Base-by-base conservation (phyloP, 2,888 invertebrate species). In the Mesodorylaimus sp. region DNA sequence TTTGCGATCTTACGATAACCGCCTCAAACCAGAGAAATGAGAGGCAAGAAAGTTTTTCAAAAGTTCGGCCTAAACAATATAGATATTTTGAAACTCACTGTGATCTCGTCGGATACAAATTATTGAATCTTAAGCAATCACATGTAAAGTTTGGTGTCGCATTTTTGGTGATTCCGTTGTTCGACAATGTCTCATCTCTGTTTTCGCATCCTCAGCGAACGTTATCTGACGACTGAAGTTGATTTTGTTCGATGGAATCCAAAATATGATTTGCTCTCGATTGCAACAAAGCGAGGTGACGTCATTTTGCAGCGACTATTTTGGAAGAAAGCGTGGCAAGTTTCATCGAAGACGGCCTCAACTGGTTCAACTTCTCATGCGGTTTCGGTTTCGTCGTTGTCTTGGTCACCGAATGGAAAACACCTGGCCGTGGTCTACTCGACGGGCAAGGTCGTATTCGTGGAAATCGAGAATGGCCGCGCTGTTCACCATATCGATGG, bases 221-320 rank as follows among this genome's bases (percentile, higher is more conserved):
- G 44, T 26, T 3, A 26, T 19, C 7, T 10, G 24, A 3, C 26
- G 10, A 10, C 19, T 5, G 44, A 43, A 43, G 19, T 43, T 7
- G 13, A 5, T 13, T 10, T 16, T 26, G 24, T 57, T 47, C 25
- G 49, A 24, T 43, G 52, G 45, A 28, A 47, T 39, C 37, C 50
- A 28, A 23, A 16, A 21, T 25, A 16, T 3, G 50, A 46, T 51
- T 44, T 23, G 36, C 29, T 61, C 59, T 45, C 59, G 62, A 62
- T 64, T n/a, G 61, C 53, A 61, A 60, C 50, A 58, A 61, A 53
- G 50, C 53, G 3, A 49, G 56, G 26, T 46, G 50, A 26, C 52
- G 58, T 36, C 54, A 53, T 27, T 61, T 60, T 61, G 59, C 58
- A 19, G 45, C 52, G 28, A 51, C 53, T 21, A 47, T 47, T 2